These are phyloP conservation scores for Brachystomella parvula DNA, from an alignment of 1,140 invertebrate genomes.

Conservation along the genomic window DNA sequence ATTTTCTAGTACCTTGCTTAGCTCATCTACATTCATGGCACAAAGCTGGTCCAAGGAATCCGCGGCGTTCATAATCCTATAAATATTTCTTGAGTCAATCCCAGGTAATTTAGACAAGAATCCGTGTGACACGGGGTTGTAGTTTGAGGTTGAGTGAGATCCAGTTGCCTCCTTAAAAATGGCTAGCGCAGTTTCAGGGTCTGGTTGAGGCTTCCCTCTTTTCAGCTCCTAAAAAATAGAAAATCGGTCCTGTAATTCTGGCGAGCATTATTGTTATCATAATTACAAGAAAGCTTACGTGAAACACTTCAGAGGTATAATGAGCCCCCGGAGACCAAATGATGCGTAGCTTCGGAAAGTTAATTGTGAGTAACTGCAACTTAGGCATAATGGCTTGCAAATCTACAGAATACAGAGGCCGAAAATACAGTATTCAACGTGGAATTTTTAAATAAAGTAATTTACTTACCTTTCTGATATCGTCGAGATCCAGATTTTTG, in stretches of 20 bases:
- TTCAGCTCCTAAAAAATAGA: slow-evolving; percentile 54
- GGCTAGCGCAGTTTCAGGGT: slow-evolving; percentile 53
- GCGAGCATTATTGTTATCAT: background rate
- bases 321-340: slow-evolving; percentile 94
- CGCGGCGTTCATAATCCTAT: slow-evolving; percentile 67
- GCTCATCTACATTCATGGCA: slow-evolving; percentile 52
- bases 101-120: slow-evolving; percentile 85
- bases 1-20: slow-evolving; percentile 57
- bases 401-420: slow-evolving; percentile 18
- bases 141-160: slow-evolving; percentile 46
- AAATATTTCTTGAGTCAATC: slow-evolving; percentile 77
- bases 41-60: slow-evolving; percentile 53
- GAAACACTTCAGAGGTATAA: slow-evolving; percentile 89
- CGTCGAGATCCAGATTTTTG: slow-evolving; percentile 60
- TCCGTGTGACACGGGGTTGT: slow-evolving; percentile 67
- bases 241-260: background rate
- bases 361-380: slow-evolving; percentile 82
- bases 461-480: slow-evolving; percentile 23
- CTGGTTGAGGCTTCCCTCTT: slow-evolving; percentile 69
- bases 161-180: slow-evolving; percentile 40
- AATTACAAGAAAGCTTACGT: slow-evolving; percentile 44
- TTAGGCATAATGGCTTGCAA: slow-evolving; percentile 49
- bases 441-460: background rate
- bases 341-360: slow-evolving; percentile 83
- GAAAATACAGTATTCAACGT: too few species aligned